A percentile compares a stretch with the other conserved stretches of the same genome.
phyloP scores from a whole-genome alignment of 2,888 invertebrate species.

The Panorpa germanica region DNA sequence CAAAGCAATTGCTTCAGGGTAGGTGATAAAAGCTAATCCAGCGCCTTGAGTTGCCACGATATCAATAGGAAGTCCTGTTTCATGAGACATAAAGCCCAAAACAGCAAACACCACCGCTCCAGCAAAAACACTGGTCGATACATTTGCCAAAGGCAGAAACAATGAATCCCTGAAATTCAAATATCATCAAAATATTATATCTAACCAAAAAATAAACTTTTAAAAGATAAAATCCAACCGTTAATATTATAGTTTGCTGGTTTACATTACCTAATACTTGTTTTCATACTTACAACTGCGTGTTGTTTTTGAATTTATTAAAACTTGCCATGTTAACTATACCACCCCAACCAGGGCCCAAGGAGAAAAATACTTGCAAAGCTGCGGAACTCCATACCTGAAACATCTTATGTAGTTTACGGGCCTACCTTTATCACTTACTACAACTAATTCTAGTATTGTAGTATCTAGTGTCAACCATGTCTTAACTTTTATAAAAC shows the following conservation, averaged over 20 bases:
- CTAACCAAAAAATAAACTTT: conserved; percentile 11
- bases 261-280: background rate
- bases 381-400: conserved; percentile 88
- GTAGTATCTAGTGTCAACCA: too few species aligned
- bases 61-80: conserved; percentile 51
- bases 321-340: conserved; percentile 73
- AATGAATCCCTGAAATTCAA: conserved; percentile 39
- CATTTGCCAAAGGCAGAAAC: conserved; percentile 49
- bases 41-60: conserved; percentile 64
- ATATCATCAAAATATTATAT: conserved; percentile 3
- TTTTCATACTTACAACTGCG: conserved; percentile 29
- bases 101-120: conserved; percentile 69
- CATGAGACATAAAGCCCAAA: conserved; percentile 50
- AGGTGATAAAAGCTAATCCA: conserved; percentile 59
- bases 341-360: conserved; percentile 77
- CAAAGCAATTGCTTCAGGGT: conserved; percentile 58
- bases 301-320: conserved; percentile 56
- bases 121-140: conserved; percentile 57
- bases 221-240: background rate
- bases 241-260: background rate
- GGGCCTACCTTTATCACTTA: too few species aligned
- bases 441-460: too few species aligned
- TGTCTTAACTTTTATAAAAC: too few species aligned
- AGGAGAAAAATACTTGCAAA: conserved; percentile 80
- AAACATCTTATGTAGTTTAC: background rate